Evolutionary conservation across 1,140 invertebrate species (phyloP).

Genomic region (Apis laboriosa): DNA sequence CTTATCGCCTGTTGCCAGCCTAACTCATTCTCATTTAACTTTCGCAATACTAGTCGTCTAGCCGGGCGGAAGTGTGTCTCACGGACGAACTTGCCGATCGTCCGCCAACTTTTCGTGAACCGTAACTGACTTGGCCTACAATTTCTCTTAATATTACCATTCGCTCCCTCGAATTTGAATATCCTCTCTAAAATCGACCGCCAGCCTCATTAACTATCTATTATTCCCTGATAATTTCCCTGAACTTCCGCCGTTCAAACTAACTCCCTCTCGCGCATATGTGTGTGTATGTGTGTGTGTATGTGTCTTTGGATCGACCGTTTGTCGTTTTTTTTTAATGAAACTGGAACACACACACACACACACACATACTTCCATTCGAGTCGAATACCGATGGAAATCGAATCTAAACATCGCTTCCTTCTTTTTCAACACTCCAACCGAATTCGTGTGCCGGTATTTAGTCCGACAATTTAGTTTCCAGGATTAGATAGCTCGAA

Average conservation of each 20-base stretch:
- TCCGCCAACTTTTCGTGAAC: slow-evolving; percentile 5
- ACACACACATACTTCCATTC: no score
- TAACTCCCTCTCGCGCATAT: neutral
- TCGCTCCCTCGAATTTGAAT: neutral
- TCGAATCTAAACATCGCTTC: neutral
- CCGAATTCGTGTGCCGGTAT: no score
- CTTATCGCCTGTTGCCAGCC: slow-evolving; percentile 61
- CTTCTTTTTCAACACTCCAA: neutral
- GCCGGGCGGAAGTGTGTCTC: neutral
- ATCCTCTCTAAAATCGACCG: neutral
- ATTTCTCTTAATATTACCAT: slow-evolving; percentile 7
- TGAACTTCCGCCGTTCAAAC: neutral
- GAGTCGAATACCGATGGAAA: neutral
- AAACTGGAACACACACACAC: neutral
- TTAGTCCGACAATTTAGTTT: no score
- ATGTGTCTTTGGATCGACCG: neutral
- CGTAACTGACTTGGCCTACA: slow-evolving; percentile 32
- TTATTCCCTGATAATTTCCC: neutral
- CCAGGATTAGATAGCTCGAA: no score
- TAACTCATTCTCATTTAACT: slow-evolving; percentile 63
- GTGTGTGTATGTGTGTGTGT: no score
- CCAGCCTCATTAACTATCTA: neutral
- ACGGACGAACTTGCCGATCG: slow-evolving; percentile 34
- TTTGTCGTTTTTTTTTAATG: neutral
- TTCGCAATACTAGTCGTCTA: slow-evolving; percentile 33